Evolutionary conservation across 2,113 vertebrate species (phyloP).

Genomic region (Heterotis niloticus): DNA sequence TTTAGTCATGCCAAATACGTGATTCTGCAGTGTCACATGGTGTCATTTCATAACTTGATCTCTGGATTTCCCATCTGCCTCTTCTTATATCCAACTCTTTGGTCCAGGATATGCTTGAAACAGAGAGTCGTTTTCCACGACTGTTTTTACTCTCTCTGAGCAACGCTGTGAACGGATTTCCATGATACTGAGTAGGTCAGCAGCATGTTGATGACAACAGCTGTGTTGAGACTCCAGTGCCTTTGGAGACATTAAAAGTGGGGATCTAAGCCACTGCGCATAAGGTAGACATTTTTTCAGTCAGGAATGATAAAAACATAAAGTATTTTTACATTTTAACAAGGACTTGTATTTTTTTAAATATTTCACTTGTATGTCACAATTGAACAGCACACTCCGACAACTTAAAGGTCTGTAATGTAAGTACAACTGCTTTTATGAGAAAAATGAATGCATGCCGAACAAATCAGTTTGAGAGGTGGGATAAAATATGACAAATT

Average conservation of each 20-base stretch:
- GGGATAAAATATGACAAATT: neutral
- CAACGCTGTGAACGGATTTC: neutral
- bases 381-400: neutral
- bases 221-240: constrained; percentile 10
- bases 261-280: too few species aligned
- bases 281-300: too few species aligned
- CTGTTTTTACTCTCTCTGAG: neutral
- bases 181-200: neutral
- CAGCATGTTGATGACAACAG: constrained; percentile 15
- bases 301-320: too few species aligned
- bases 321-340: too few species aligned
- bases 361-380: too few species aligned
- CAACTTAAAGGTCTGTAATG: neutral
- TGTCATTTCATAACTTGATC: too few species aligned
- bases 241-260: neutral
- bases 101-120: too few species aligned
- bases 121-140: too few species aligned
- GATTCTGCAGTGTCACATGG: too few species aligned
- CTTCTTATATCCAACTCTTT: too few species aligned
- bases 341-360: neutral
- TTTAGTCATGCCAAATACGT: too few species aligned
- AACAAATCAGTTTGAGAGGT: neutral
- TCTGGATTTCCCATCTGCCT: too few species aligned
- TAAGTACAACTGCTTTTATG: neutral
- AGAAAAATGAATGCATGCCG: neutral